phyloP scores from a whole-genome alignment of 2,113 vertebrate genomes.

The Paedocypris sp. region DNA sequence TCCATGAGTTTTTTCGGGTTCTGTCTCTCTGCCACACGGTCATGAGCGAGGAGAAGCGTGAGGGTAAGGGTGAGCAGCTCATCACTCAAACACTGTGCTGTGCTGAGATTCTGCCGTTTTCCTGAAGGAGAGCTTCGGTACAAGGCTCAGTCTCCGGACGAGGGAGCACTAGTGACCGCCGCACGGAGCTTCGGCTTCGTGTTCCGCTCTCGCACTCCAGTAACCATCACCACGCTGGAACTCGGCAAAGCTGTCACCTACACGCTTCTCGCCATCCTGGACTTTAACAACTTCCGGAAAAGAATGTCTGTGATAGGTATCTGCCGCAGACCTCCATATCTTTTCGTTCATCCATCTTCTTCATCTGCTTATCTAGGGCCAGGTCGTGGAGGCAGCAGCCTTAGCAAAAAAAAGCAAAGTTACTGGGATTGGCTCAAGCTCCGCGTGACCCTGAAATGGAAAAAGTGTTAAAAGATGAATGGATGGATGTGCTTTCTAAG shows the following conservation, averaged over 20 bases:
- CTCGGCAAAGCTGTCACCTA: conserved; percentile 74
- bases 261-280: conserved; percentile 81
- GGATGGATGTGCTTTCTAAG: no score
- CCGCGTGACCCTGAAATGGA: no score
- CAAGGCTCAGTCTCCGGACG: conserved; percentile 88
- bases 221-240: conserved; percentile 77
- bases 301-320: conserved; percentile 89
- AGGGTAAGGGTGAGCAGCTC: conserved; percentile 58
- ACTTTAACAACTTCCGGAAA: conserved; percentile 91
- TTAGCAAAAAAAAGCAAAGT: no score
- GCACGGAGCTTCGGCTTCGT: conserved; percentile 86
- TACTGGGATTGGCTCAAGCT: no score
- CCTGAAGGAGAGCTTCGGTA: conserved; percentile 73
- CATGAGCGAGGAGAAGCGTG: conserved; percentile 82
- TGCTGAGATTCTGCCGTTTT: not conserved
- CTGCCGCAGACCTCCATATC: not conserved
- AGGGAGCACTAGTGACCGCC: conserved; percentile 80
- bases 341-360: not conserved
- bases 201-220: conserved; percentile 78
- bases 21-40: conserved; percentile 87
- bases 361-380: not conserved
- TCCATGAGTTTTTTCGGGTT: conserved; percentile 83
- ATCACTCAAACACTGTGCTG: no score
- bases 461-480: no score
- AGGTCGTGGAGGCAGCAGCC: no score